Base-by-base conservation (phyloP, 2,888 invertebrate species). In the Scelioninae gen. 2 region DNA sequence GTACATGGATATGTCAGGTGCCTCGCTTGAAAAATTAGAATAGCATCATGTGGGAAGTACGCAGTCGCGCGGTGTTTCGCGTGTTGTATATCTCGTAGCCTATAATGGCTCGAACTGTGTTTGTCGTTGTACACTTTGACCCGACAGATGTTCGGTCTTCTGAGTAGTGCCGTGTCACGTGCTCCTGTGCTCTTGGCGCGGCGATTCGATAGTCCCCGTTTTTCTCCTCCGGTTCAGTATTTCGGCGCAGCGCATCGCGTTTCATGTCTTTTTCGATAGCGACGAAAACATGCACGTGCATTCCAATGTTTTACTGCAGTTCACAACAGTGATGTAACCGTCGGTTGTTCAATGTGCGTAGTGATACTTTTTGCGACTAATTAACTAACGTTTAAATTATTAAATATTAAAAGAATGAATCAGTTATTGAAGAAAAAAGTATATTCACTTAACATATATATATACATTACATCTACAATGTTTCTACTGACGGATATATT, bases 101-200 rank as follows among this genome's bases (percentile, higher is more conserved):
- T n/a, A n/a, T n/a, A n/a, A n/a, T n/a, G 15, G 53, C 65, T 53
- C 35, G 70, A 33, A 46, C 60, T 45, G 70, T 74, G 46, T 69
- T 69, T 69, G 69, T 57, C 55, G 61, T 41, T 57, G 64, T 68
- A 64, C 73, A 64, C 73, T 73, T 73, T 73, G 73, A 73, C 73
- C 68, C 52, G 46, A 13, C 57, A 39, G 18, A 25, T 37, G 57
- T 35, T 48, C 58, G 50, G 35, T 68, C 46, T 64, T 71, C 57
- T 15, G 19, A 58, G 57, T 60, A 60, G 35, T 64, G 35, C 33
- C 57, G 72, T 55, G 68, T 74, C 74, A 65, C 64, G 74, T 69
- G 68, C 48, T 72, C 52, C 19, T 45, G 68, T 58, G 46, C 53
- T 65, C 55, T 65, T 43, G 60, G 69, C 53, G 63, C 46, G 35